These are phyloP conservation scores for Synodontis membranacea DNA, from an alignment of 2,113 vertebrate species.

Conservation along the genomic window DNA sequence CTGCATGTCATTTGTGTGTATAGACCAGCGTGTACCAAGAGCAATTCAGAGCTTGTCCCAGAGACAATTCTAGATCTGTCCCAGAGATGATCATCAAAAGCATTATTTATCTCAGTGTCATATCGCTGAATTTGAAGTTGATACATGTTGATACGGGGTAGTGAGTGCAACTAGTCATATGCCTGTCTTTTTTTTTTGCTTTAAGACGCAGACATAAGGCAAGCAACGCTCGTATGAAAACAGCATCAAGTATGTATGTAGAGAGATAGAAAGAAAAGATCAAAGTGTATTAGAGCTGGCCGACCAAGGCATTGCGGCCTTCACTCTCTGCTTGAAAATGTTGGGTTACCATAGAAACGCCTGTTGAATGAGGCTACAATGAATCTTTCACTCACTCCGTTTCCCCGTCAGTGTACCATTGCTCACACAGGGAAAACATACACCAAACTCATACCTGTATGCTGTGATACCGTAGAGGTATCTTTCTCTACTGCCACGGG, in stretches of 20 bases:
- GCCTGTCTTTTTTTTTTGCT: slow-evolving; percentile 13
- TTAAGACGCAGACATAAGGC: slow-evolving; percentile 20
- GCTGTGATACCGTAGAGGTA: background rate
- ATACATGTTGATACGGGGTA: background rate
- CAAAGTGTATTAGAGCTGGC: slow-evolving; percentile 48
- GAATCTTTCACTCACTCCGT: slow-evolving; percentile 55
- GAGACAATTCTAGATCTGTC: background rate
- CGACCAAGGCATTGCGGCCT: slow-evolving; percentile 52
- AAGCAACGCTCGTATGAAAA: slow-evolving; percentile 33
- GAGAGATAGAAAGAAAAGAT: slow-evolving; percentile 40
- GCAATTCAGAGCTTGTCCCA: background rate
- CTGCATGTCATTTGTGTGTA: background rate
- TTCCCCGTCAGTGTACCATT: slow-evolving; percentile 40
- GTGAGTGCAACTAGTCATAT: background rate
- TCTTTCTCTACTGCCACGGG: background rate
- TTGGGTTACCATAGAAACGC: slow-evolving; percentile 61
- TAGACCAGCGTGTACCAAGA: background rate
- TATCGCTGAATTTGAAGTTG: background rate
- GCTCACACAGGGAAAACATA: slow-evolving; percentile 31
- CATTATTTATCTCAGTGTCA: background rate
- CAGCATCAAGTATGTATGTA: slow-evolving; percentile 43
- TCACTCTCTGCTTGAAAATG: slow-evolving; percentile 53
- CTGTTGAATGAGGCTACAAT: slow-evolving; percentile 57
- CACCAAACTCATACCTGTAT: background rate
- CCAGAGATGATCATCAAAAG: background rate